phyloP scores from a whole-genome alignment of 2,797 vertebrate species.

The Simalia tracyae region DNA sequence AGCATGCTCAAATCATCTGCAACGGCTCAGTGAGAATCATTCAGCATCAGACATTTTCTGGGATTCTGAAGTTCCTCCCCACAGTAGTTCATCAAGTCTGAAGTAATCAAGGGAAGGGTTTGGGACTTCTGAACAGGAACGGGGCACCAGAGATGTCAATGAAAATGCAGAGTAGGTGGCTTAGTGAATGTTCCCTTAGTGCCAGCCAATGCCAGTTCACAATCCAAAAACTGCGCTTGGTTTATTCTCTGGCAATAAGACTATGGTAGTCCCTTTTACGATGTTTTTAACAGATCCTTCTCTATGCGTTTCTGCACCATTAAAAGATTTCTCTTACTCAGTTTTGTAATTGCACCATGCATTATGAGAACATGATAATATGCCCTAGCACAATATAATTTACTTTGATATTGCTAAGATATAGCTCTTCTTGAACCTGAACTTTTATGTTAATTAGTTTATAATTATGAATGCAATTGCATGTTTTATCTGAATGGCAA shows the following conservation, averaged over 20 bases:
- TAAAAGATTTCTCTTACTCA: background rate
- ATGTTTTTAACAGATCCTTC: background rate
- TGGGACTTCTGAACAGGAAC: background rate
- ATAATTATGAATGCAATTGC: background rate
- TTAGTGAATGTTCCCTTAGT: background rate
- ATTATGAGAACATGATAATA: background rate
- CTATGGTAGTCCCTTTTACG: background rate
- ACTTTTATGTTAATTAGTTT: slow-evolving; percentile 8
- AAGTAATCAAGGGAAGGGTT: background rate
- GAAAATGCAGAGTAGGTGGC: background rate
- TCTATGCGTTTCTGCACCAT: background rate
- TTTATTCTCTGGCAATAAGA: background rate
- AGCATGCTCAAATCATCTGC: background rate
- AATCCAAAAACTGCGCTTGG: background rate
- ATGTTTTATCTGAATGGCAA: background rate
- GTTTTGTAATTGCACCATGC: background rate
- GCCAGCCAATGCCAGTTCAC: background rate
- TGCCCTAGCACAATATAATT: background rate
- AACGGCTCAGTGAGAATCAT: background rate
- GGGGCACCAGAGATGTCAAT: too few species aligned
- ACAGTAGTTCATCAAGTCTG: background rate
- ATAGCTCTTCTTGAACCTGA: background rate
- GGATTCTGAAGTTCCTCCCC: background rate
- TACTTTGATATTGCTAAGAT: background rate
- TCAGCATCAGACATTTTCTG: background rate